Evolutionary conservation across 2,888 invertebrate species (phyloP), one percentile per base, ranked within the genome.

Genomic region (Teleiodes luculella): DNA sequence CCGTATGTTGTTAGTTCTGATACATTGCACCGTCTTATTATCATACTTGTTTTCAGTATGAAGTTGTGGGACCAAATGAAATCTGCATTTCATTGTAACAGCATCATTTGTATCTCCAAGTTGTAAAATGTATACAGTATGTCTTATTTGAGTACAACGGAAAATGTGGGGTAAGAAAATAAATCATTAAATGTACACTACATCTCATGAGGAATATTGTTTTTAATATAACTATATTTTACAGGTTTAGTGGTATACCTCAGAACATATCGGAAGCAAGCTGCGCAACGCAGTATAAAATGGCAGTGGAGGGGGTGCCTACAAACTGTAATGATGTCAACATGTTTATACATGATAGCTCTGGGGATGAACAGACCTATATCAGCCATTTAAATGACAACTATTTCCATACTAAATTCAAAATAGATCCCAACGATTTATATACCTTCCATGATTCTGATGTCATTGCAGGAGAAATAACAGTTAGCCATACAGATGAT

Each of bases 111-210:
- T 76, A 72, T 73, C 64, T 72, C 65, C 73, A 78, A 75, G 78
- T 78, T 78, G 72, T 84, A 88, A 83, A 83, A 90, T 89, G 89
- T 81, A 77, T 73, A 70, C 83, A 90, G 65, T 74, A 90, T 90
- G 90, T 90, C 90, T 78, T 90, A 81, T 85, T 83, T 90, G 86
- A 90, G 90, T 74, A 76, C 90, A 68, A 78, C 90, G 68, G 90
- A 89, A 86, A 90, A 88, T 86, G 87, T 90, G 76, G 88, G 89
- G 90, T 90, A 67, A 82, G 87, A 72, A 57, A 5, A 24, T 18
- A 14, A 37, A 10, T 37, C 1, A 37, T 37, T 35, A 4, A 35
- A n/a, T 11, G 35, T 4, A n/a, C 10, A n/a, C 35, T 11, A 4
- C 35, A 35, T 35, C n/a, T 5, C 3, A 2, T 35, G n/a, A n/a